Base-by-base conservation (phyloP, 1,140 invertebrate genomes). In the Telenomus remus region DNA sequence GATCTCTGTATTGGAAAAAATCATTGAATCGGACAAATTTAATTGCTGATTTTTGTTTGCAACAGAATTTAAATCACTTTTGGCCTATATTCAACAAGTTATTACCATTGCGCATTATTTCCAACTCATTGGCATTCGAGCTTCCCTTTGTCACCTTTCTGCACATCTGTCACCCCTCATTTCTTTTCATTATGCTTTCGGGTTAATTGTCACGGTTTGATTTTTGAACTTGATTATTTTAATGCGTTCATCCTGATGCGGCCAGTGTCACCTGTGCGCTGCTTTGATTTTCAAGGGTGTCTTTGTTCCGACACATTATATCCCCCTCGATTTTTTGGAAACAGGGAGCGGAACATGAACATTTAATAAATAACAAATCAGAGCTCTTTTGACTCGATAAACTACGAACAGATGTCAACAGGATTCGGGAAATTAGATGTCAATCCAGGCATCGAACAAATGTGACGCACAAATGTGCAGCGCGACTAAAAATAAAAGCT, bases 341-440 rank as follows among this genome's bases (percentile, higher is more conserved):
- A 56, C 16, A 33, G 43, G 53, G 35, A 55, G 19, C 48, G 12
- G 3, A 60, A 72, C 54, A 63, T 3, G 19, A 27, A 27, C 61
- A 74, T 74, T 74, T 68, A 60, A 74, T 68, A 74, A 74, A 74
- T 74, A 74, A 74, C 63, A 61, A 63, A 68, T 57, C 63, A 39
- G 37, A 9, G 37, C 34, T 13, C 60, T 54, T 50, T 74, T 63
- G 46, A 57, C 61, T 60, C 61, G 56, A 56, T 63, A 49, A 68
- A 75, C 63, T 43, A 64, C 48, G 64, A 68, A 75, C 71, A 75
- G 71, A 75, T 75, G 71, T 75, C 56, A 63, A 48, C 63, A 50
- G 61, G 51, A 68, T 65, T 68, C 46, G 37, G 61, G 56, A 73
- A 73, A 73, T 73, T 73, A 66, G 61, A 50, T 49, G 56, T 73